These are phyloP conservation scores for Drosophila bipectinata DNA, from an alignment of 1,140 invertebrate genomes.

Conservation along the genomic window DNA sequence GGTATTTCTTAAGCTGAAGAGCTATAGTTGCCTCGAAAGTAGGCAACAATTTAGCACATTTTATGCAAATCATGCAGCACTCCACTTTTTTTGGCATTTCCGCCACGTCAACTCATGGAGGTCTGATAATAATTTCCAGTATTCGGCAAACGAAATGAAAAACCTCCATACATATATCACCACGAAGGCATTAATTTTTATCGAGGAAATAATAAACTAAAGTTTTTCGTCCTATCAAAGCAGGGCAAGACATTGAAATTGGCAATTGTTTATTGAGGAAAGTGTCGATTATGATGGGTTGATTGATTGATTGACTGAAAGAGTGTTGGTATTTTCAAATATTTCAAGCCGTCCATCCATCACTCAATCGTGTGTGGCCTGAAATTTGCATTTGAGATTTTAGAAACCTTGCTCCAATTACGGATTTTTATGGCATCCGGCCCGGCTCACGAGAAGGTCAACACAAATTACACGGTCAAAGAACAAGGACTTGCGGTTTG, in stretches of 20 bases:
- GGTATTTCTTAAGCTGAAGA: conserved; percentile 11
- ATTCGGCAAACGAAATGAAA: conserved; percentile 19
- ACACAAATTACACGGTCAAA: conserved; percentile 58
- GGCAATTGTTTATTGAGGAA: conserved; percentile 24
- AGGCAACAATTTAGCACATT: conserved; percentile 39
- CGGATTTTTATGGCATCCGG: conserved; percentile 58
- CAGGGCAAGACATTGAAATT: conserved; percentile 52
- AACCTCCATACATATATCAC: conserved; percentile 24
- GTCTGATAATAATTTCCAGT: conserved; percentile 52
- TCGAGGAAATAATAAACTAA: background rate
- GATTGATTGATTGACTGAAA: conserved; percentile 58
- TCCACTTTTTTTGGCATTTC: conserved; percentile 57
- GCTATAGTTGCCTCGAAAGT: conserved; percentile 11
- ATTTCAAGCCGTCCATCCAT: conserved; percentile 33
- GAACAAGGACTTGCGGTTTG: conserved; percentile 37
- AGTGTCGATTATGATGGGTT: conserved; percentile 25
- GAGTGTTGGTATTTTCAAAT: conserved; percentile 72
- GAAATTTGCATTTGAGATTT: conserved; percentile 59
- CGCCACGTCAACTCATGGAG: conserved; percentile 48
- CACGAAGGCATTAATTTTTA: conserved; percentile 52
- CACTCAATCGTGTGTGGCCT: conserved; percentile 21
- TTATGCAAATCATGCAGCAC: conserved; percentile 68
- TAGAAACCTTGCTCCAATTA: conserved; percentile 46
- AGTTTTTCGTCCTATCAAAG: background rate
- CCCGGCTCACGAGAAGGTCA: conserved; percentile 62